Evolutionary conservation across 2,888 invertebrate species (phyloP).

Genomic region (Rhingia rostrata): DNA sequence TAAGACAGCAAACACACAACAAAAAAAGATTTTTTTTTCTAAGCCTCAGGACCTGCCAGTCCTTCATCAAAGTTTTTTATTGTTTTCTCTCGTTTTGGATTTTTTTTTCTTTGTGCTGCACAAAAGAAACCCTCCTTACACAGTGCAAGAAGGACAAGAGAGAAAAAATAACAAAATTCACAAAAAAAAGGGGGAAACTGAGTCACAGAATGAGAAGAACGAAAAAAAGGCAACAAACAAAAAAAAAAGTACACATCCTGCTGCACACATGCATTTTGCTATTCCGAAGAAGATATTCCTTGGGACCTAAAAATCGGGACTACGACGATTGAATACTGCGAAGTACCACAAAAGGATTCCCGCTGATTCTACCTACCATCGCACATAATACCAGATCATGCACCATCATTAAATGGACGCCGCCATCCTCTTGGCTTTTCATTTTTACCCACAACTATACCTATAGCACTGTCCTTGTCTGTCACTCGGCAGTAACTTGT

Average conservation of each 20-base stretch:
- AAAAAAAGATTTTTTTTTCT: conserved; percentile 47
- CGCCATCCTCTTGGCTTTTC: conserved; percentile 31
- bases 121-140: conserved; percentile 63
- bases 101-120: conserved; percentile 24
- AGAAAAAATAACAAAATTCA: conserved; percentile 31
- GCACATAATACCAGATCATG: conserved; percentile 72
- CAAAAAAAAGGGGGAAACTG: conserved; percentile 53
- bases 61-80: conserved; percentile 73
- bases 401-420: conserved; percentile 73
- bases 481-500: conserved; percentile 34
- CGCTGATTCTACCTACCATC: conserved; percentile 71
- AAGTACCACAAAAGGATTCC: conserved; percentile 74
- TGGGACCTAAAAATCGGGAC: conserved; percentile 61
- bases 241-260: conserved; percentile 67
- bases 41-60: conserved; percentile 71
- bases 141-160: conserved; percentile 33
- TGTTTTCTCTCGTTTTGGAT: conserved; percentile 53
- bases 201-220: conserved; percentile 39
- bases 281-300: conserved; percentile 60
- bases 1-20: conserved; percentile 65
- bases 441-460: conserved; percentile 6
- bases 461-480: conserved; percentile 2
- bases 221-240: conserved; percentile 30
- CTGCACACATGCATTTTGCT: conserved; percentile 73
- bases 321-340: conserved; percentile 62